Base-by-base conservation (phyloP, 1,140 invertebrate species). In the Atta cephalotes region DNA sequence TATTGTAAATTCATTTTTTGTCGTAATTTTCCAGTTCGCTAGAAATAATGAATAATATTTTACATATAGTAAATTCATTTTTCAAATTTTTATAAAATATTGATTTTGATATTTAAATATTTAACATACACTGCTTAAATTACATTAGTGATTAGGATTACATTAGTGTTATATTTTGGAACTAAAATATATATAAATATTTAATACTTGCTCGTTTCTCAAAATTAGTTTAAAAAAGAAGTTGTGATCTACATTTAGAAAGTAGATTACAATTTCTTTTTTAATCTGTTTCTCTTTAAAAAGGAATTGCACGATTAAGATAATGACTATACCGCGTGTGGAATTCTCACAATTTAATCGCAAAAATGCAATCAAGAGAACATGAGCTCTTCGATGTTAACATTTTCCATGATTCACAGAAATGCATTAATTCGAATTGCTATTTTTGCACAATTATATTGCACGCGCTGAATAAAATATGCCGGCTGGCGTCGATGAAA, bases 381-480 rank as follows among this genome's bases (percentile, higher is more conserved):
- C 39, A 21, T 49, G 45, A 0, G 14, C 60, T 9, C 5, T n/a
- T 76, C 39, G 14, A 63, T 62, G 58, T 58, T 84, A 70, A 84
- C 39, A 84, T 84, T 76, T 62, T 49, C 0, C 21, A 35, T 70
- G 45, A 62, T 74, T 84, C 80, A 60, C 28, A 39, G 70, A 62
- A 84, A 35, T 74, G 56, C 25, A 62, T 84, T 82, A 71, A 60
- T 35, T 49, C 68, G 66, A 82, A 82, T 74, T 45, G 80, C 70
- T 85, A 85, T 85, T 79, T 79, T 79, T 85, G 82, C 74, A 49
- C 82, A 65, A 78, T 68, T 85, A 28, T 62, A 49, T 10, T n/a
- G 62, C 31, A 63, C 31, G 62, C 10, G 45, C 31, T 49, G 72
- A 79, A 85, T 53, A 85, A 79, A 65, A 65, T 74, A 85, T 49